Conservation (phyloP, 2,797 vertebrate species). For the Siniperca scherzeri region DNA sequence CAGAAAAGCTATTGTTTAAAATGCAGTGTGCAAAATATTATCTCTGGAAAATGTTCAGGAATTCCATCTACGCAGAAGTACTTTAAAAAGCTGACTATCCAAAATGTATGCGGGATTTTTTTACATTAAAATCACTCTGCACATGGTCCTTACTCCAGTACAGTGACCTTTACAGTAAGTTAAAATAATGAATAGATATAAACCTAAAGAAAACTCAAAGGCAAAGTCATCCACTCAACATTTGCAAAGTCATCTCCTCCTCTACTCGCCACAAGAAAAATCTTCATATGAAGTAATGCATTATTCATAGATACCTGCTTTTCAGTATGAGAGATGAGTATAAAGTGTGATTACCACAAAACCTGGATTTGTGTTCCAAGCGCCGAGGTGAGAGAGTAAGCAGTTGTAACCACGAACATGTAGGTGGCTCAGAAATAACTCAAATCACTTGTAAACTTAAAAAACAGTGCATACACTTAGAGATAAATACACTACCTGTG, state of each 20-base stretch:
- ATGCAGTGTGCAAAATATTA: conserved; percentile 9
- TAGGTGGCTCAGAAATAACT: conserved; percentile 6
- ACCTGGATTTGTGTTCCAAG: conserved; percentile 2
- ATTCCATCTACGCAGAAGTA: background rate
- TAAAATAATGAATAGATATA: background rate
- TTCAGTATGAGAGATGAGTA: conserved; percentile 11
- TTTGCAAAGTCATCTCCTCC: conserved; percentile 4
- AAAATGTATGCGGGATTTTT: conserved; percentile 9
- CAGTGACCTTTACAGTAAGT: background rate
- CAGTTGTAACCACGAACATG: background rate
- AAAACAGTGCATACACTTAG: background rate
- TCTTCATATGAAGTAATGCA: background rate
- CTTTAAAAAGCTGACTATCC: background rate
- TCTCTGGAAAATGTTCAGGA: background rate
- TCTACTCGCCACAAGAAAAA: background rate
- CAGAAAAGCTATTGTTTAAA: conserved; percentile 4
- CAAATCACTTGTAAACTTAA: background rate
- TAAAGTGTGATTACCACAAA: conserved; percentile 9
- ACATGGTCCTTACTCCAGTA: background rate
- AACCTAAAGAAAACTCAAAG: background rate
- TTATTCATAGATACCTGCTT: conserved; percentile 14
- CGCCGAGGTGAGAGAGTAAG: background rate
- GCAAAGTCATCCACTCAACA: background rate
- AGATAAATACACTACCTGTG: background rate
- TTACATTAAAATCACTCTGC: background rate